Percentiles rank a stretch among this genome's conserved stretches.
These are phyloP conservation scores for Enteromius argenteus DNA, from an alignment of 2,797 vertebrate genomes.

Conservation along the genomic window DNA sequence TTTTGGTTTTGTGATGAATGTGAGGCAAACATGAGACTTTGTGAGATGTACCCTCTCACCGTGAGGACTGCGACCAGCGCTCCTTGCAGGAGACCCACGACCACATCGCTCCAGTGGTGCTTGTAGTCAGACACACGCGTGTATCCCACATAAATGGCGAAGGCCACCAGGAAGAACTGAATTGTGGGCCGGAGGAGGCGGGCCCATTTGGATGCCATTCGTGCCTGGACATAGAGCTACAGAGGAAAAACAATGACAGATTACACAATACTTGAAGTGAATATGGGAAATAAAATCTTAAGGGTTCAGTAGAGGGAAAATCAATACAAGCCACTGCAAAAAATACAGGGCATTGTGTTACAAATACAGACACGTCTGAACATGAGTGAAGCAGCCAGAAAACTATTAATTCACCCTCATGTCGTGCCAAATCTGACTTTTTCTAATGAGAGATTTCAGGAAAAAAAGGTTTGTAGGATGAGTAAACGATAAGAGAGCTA, in stretches of 20 bases:
- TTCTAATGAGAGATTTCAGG: too few relatives aligned
- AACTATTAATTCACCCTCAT: background rate
- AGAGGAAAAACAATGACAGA: background rate
- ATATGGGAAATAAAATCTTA: background rate
- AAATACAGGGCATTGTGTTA: background rate
- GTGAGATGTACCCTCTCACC: conserved; percentile 74
- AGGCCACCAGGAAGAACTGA: conserved; percentile 92
- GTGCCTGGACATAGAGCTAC: conserved; percentile 94
- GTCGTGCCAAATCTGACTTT: background rate
- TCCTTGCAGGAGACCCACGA: conserved; percentile 92
- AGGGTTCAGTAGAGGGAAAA: conserved; percentile 4
- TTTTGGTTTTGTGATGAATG: background rate
- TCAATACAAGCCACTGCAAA: background rate
- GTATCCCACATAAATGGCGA: conserved; percentile 92
- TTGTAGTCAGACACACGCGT: conserved; percentile 93
- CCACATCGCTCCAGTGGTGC: conserved; percentile 94
- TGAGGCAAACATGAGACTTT: background rate
- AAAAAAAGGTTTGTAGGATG: background rate
- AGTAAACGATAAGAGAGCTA: background rate
- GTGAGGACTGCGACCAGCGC: conserved; percentile 88
- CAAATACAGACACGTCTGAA: conserved; percentile 30
- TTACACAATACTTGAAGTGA: background rate
- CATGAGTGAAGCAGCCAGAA: conserved; percentile 11
- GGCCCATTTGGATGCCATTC: conserved; percentile 90
- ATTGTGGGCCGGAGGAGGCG: conserved; percentile 90